Evolutionary conservation across 2,888 invertebrate species (phyloP), one percentile per base, ranked within the genome.

Genomic region (Tinea trinotella): DNA sequence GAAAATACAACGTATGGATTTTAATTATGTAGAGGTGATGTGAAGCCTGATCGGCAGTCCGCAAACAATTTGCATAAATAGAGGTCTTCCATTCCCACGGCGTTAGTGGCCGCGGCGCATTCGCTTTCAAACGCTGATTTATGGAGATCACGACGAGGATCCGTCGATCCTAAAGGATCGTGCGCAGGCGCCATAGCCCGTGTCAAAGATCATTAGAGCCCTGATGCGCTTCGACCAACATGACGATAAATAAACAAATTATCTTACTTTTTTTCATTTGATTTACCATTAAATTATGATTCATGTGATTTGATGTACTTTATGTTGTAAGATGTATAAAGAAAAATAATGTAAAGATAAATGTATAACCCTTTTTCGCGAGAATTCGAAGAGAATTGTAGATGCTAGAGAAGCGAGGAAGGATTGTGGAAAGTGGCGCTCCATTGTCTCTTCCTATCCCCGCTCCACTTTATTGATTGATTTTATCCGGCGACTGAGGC

Each of bases 41-140:
- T n/a, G 10, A 4, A 35, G 6, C 13, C 40, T 40, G n/a, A 40
- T 40, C 40, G 13, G 40, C n/a, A 40, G 40, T n/a, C 40, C 13
- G 54, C 50, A 15, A 52, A 56, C 56, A 56, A 62, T 63, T 63
- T 61, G 61, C 62, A 62, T 60, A 62, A 59, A 59, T 64, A 57
- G 57, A 58, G 57, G 34, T 36, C 57, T 57, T 49, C 55, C 56
- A 55, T 60, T 60, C 58, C 56, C 58, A 58, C 57, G 55, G 53
- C 40, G 53, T 53, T 40, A 54, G 54, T 54, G 61, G 53, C 57
- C 50, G 53, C 56, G 34, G 52, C 44, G 55, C 48, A 55, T 59
- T 56, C 57, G 57, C 50, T 19, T 36, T 40, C 56, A 56, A 59
- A 57, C 56, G 54, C 54, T 59, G 61, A 60, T 62, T 60, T 62